These are phyloP conservation scores for Hyposoter dolosus DNA, from an alignment of 2,888 invertebrate species.

Conservation along the genomic window DNA sequence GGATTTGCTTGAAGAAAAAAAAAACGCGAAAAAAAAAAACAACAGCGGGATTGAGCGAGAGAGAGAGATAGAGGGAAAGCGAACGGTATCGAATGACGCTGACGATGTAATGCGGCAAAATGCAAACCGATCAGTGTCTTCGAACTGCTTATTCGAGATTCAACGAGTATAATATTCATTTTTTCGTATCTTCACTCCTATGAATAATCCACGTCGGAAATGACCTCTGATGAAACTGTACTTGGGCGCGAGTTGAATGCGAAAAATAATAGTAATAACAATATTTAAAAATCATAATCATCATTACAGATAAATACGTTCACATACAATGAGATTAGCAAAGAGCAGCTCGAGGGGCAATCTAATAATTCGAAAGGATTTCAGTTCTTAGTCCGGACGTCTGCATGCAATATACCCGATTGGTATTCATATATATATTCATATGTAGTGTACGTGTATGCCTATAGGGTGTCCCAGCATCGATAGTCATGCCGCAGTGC, in stretches of 20 bases:
- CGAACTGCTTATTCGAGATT: constrained; percentile 31
- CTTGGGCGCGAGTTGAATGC: constrained; percentile 39
- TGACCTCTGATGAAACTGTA: constrained; percentile 26
- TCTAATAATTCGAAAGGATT: constrained; percentile 67
- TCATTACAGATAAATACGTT: constrained; percentile 10
- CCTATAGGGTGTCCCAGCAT: not conserved
- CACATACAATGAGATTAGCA: constrained; percentile 33
- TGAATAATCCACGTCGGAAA: constrained; percentile 15
- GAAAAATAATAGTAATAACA: constrained; percentile 46
- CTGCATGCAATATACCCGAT: constrained; percentile 34
- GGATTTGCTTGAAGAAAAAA: constrained; percentile 17
- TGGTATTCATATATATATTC: constrained; percentile 8
- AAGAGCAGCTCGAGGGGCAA: constrained; percentile 51
- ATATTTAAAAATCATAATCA: constrained; percentile 19
- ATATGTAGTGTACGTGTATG: not conserved
- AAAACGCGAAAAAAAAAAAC: constrained; percentile 9
- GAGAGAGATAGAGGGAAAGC: constrained; percentile 12
- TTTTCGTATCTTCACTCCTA: constrained; percentile 29
- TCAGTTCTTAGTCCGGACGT: constrained; percentile 56
- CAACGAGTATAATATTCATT: constrained; percentile 4
- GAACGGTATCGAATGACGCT: constrained; percentile 33
- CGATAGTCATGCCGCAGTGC: not conserved
- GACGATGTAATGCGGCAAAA: constrained; percentile 50
- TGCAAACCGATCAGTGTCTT: constrained; percentile 41
- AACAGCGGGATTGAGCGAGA: constrained; percentile 22